These are phyloP conservation scores for Drosophila tanythrix DNA, from an alignment of 2,888 invertebrate species.

Conservation along the genomic window DNA sequence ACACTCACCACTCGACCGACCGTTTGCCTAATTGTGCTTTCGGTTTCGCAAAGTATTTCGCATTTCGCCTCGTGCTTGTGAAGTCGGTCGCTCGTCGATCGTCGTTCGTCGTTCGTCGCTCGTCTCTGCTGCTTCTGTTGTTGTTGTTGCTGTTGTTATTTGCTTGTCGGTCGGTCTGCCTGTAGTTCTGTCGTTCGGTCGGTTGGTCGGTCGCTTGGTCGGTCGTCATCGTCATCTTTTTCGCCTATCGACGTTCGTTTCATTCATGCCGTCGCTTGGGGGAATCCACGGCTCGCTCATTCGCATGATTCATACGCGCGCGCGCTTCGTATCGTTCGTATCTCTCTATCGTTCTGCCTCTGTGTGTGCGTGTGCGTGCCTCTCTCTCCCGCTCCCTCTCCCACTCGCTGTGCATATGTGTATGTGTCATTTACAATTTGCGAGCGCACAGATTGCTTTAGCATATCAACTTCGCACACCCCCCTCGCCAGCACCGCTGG, in stretches of 20 bases:
- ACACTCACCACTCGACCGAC: neutral
- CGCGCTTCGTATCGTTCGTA: conserved; percentile 24
- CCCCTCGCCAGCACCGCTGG: neutral
- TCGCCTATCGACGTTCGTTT: conserved; percentile 57
- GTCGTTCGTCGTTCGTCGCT: neutral
- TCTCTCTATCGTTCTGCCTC: neutral
- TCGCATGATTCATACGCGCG: conserved; percentile 62
- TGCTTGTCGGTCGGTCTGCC: conserved; percentile 4
- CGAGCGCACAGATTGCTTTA: conserved; percentile 39
- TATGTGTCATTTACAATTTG: conserved; percentile 43
- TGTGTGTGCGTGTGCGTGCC: conserved; percentile 5
- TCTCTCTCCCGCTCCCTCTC: neutral
- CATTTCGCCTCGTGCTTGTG: conserved; percentile 34
- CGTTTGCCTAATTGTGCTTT: conserved; percentile 34
- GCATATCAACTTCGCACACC: conserved; percentile 35
- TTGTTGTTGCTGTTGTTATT: neutral
- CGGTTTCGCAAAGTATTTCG: conserved; percentile 46
- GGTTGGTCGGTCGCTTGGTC: conserved; percentile 5
- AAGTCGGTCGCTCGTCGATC: conserved; percentile 21
- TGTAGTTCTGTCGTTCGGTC: neutral
- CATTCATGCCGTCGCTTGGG: conserved; percentile 67
- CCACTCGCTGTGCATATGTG: neutral
- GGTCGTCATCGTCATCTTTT: conserved; percentile 21
- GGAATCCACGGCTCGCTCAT: conserved; percentile 67
- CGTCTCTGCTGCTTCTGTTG: conserved; percentile 23